These are phyloP conservation scores for Malurus leucopterus DNA, from an alignment of 2,797 vertebrate species.

Conservation along the genomic window DNA sequence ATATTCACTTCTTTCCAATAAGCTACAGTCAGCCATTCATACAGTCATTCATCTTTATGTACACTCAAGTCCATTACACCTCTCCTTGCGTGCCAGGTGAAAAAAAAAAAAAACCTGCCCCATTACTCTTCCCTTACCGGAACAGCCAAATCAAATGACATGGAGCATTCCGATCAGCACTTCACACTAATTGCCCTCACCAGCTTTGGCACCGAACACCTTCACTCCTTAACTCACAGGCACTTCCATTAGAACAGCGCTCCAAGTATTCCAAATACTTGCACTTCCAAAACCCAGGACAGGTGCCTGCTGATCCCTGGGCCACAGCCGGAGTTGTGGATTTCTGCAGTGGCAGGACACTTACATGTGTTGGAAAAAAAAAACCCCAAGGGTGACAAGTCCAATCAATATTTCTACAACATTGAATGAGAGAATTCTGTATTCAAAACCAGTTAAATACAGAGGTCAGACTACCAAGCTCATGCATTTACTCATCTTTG, in stretches of 20 bases:
- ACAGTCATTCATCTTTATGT: fast-evolving
- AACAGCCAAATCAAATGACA: fast-evolving
- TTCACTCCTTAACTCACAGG: fast-evolving
- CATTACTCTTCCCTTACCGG: too few species aligned
- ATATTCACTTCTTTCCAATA: fast-evolving
- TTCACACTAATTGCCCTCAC: neutral
- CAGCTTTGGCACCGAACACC: fast-evolving
- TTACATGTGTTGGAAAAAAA: fast-evolving
- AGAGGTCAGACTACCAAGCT: neutral
- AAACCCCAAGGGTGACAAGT: neutral
- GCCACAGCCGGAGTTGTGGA: fast-evolving
- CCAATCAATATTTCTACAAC: neutral
- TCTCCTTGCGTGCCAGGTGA: fast-evolving
- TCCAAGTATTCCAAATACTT: neutral
- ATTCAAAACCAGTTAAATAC: neutral
- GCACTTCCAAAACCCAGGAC: neutral
- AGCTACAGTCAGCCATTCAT: too few species aligned
- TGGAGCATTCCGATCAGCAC: neutral
- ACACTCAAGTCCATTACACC: too few species aligned
- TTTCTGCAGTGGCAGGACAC: neutral
- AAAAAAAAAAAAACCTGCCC: neutral
- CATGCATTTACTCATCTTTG: fast-evolving
- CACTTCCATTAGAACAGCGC: fast-evolving
- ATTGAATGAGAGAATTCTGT: neutral
- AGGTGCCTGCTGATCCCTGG: fast-evolving